These are phyloP conservation scores for Heteronetta atricapilla DNA, from an alignment of 2,113 vertebrate species.

Conservation along the genomic window DNA sequence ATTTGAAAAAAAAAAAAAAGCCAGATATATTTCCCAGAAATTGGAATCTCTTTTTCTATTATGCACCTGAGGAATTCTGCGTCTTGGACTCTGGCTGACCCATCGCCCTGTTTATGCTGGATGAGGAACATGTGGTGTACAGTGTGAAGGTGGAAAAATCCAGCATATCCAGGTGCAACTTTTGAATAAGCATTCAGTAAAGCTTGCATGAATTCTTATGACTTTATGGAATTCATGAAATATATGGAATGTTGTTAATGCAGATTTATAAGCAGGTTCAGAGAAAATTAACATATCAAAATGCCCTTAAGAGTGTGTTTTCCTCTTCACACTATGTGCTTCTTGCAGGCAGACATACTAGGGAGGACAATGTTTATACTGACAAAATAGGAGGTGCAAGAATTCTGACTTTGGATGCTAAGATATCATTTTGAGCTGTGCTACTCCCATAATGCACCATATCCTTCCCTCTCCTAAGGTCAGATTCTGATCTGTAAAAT, in stretches of 20 bases:
- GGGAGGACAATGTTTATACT: not conserved
- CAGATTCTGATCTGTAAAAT: not conserved
- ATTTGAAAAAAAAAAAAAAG: constrained; percentile 36
- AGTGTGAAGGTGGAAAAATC: constrained; percentile 49
- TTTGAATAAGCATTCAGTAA: constrained; percentile 22
- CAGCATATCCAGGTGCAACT: constrained; percentile 50
- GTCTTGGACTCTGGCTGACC: constrained; percentile 65
- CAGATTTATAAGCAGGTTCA: not conserved
- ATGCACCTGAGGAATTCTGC: constrained; percentile 56
- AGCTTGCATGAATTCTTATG: not conserved
- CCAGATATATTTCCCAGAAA: constrained; percentile 53
- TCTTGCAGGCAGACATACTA: not conserved
- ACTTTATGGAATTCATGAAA: not conserved
- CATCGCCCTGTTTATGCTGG: constrained; percentile 32
- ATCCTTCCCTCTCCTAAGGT: not conserved
- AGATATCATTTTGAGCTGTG: not conserved
- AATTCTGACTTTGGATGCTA: not conserved
- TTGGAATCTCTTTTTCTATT: constrained; percentile 22
- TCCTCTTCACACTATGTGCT: not conserved
- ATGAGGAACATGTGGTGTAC: constrained; percentile 58
- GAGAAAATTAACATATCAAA: not conserved
- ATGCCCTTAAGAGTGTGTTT: not conserved
- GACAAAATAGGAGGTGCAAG: not conserved
- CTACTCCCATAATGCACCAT: not conserved
- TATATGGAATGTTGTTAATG: not conserved